Conservation (phyloP, 2,113 vertebrate genomes). For the Apodemus sylvaticus region DNA sequence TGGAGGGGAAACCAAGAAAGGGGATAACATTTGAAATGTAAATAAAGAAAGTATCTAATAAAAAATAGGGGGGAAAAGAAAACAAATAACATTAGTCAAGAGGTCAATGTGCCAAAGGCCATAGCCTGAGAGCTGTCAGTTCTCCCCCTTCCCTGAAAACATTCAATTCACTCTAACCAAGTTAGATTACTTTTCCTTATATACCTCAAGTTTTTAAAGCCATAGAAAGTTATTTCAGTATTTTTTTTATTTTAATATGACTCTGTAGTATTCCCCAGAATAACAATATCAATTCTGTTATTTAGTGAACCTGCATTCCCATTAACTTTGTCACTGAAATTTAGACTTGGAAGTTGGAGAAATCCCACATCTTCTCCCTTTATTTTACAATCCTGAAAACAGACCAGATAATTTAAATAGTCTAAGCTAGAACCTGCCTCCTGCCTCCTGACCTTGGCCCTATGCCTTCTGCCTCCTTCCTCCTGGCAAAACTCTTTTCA, state of each 20-base stretch:
- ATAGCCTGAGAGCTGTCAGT: background rate
- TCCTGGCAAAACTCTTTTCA: background rate
- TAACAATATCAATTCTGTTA: background rate
- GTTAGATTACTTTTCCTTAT: background rate
- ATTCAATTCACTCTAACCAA: background rate
- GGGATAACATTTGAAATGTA: too few relatives aligned
- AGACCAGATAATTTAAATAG: background rate
- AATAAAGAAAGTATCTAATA: too few relatives aligned
- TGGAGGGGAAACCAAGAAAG: too few relatives aligned
- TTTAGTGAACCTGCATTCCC: background rate
- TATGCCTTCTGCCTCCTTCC: too few relatives aligned
- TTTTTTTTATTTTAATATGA: constrained; percentile 35
- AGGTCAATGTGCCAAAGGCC: background rate
- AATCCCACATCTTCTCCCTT: background rate
- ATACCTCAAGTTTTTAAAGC: background rate
- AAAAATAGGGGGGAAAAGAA: too few relatives aligned
- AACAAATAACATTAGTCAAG: constrained; percentile 29
- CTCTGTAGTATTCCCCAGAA: constrained; percentile 12
- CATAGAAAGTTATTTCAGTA: background rate
- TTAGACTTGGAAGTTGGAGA: background rate
- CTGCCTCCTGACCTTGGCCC: background rate
- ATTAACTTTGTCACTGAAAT: constrained; percentile 9
- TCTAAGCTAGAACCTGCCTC: background rate
- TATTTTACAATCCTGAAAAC: constrained; percentile 38
- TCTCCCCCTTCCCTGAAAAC: constrained; percentile 8